Conservation (phyloP, 2,797 vertebrate genomes). For the Gymnoscopelus microlampas region DNA sequence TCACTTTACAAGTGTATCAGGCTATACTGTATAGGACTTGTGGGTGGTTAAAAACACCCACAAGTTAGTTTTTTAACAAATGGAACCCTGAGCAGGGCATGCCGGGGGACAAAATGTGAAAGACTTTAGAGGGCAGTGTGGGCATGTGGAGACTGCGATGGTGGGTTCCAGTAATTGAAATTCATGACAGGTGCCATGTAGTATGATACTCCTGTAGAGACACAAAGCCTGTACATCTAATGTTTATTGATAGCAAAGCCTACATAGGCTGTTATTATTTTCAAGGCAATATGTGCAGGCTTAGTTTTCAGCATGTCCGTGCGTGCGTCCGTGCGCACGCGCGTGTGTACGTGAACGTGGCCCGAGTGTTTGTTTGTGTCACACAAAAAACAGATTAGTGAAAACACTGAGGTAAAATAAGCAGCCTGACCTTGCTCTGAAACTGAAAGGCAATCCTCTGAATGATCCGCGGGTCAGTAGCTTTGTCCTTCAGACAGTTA, state of each 20-base stretch:
- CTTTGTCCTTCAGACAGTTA: conserved; percentile 86
- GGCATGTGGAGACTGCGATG: conserved; percentile 58
- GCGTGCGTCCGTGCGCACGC: conserved; percentile 10
- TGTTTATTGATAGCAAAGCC: conserved; percentile 79
- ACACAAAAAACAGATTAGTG: conserved; percentile 84
- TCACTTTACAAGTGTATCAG: too few relatives aligned
- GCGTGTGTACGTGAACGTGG: conserved; percentile 41
- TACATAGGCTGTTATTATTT: conserved; percentile 75
- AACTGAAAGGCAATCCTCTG: conserved; percentile 85
- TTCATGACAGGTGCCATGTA: conserved; percentile 70
- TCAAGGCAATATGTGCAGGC: conserved; percentile 68
- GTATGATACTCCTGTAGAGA: conserved; percentile 69
- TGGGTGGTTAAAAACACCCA: too few relatives aligned
- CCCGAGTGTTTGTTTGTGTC: conserved; percentile 77
- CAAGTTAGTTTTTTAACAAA: too few relatives aligned
- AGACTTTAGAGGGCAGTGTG: conserved; percentile 64
- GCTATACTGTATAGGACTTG: too few relatives aligned
- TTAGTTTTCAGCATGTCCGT: conserved; percentile 53
- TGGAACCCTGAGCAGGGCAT: too few relatives aligned
- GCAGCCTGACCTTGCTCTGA: conserved; percentile 85
- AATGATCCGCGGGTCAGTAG: conserved; percentile 85
- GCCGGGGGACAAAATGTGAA: neutral
- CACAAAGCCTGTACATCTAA: conserved; percentile 72
- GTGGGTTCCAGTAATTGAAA: conserved; percentile 63
- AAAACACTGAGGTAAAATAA: conserved; percentile 86